Percentiles rank a stretch among this genome's conserved stretches.
Conservation (phyloP, 2,888 invertebrate species). For the Synergus umbraculus region DNA sequence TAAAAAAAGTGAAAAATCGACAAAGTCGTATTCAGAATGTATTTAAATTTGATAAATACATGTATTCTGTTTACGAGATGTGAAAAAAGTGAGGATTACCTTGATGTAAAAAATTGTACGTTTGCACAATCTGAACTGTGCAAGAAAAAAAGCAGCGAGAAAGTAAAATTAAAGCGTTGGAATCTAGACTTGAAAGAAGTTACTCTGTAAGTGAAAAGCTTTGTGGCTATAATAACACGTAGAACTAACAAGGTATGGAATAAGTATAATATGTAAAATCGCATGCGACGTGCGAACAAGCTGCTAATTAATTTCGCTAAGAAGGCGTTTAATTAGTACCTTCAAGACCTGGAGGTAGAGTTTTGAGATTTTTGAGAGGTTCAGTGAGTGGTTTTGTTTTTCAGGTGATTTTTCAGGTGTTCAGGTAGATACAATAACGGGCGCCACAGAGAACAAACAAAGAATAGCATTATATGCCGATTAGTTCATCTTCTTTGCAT, state of each 20-base stretch:
- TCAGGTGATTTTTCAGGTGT: conserved; percentile 70
- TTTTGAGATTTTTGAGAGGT: conserved; percentile 76
- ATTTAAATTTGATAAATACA: not conserved
- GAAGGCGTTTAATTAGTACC: conserved; percentile 76
- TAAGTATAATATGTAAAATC: conserved; percentile 14
- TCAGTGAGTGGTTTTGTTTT: conserved; percentile 74
- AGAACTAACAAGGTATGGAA: conserved; percentile 4
- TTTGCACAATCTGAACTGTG: conserved; percentile 18
- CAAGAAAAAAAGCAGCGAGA: not conserved
- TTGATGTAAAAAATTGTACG: not conserved
- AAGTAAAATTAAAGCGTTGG: not conserved
- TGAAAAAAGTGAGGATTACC: not conserved
- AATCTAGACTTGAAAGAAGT: not conserved
- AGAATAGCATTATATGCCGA: conserved; percentile 75
- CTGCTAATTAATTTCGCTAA: conserved; percentile 69
- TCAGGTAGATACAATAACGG: conserved; percentile 76
- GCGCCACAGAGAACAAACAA: conserved; percentile 77
- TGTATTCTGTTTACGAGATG: not conserved
- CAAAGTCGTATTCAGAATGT: not conserved
- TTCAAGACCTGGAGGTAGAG: conserved; percentile 77
- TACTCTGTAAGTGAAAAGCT: conserved; percentile 2
- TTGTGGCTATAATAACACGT: not conserved
- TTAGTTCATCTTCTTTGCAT: conserved; percentile 64
- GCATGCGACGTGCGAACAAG: conserved; percentile 71
- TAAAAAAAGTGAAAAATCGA: not conserved